Conservation (phyloP, 2,113 vertebrate species). For the Planiliza haematocheilus region DNA sequence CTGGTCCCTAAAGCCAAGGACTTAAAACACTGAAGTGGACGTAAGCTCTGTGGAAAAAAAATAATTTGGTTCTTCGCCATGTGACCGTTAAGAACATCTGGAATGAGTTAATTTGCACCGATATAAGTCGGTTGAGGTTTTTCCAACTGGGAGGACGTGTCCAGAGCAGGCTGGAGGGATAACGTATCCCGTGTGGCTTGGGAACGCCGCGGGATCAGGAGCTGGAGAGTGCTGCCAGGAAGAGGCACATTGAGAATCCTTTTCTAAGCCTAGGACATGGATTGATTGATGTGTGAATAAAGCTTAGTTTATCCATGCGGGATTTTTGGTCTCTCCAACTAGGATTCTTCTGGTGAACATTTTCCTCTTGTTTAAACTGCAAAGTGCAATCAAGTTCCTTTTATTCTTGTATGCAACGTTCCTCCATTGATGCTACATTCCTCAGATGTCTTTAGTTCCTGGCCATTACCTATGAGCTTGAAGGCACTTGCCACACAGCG, state of each 20-base stretch:
- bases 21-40: no score
- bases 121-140: not conserved
- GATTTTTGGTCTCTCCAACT: no score
- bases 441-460: conserved; percentile 45
- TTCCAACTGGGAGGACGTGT: conserved; percentile 5
- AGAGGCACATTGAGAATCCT: not conserved
- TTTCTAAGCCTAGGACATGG: not conserved
- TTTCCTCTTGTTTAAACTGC: not conserved
- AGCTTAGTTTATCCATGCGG: no score
- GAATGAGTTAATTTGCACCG: conserved; percentile 23
- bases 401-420: conserved; percentile 9
- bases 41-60: no score
- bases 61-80: no score
- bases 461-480: conserved; percentile 43
- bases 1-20: no score
- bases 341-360: no score
- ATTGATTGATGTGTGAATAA: not conserved
- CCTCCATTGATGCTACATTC: conserved; percentile 22
- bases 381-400: conserved; percentile 11
- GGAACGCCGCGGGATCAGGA: conserved; percentile 12
- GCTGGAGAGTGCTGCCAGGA: not conserved
- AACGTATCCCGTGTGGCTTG: conserved; percentile 18
- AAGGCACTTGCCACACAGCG: conserved; percentile 36
- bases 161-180: conserved; percentile 3
- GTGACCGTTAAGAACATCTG: not conserved